Base-by-base conservation (phyloP, 1,140 invertebrate species). In the Drosophila takahashii region DNA sequence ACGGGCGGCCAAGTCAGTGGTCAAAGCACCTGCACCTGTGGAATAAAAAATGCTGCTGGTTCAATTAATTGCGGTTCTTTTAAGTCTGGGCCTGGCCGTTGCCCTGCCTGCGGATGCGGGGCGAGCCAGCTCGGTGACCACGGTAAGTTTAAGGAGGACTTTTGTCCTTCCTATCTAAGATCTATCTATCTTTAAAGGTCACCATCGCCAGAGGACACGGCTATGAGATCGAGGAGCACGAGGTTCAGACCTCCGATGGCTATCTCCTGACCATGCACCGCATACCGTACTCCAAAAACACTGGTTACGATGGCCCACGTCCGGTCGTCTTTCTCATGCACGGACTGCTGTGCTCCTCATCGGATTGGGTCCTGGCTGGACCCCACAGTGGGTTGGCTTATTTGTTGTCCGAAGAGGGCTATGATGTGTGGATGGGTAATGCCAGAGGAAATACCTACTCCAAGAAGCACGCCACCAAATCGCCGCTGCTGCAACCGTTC, bases 381-480 rank as follows among this genome's bases (percentile, higher is more conserved):
- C 94, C 95, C 0, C 92, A 93, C 16, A 94, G 94, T 77, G 94
- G 94, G 50, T 90, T 96, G 44, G 95, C 83, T 3, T 90, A 64
- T 8, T 45, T 85, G 47, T 64, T 95, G 8, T 94, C 93, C 4
- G 94, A 96, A 70, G 92, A 93, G 41, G 95, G 95, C 22, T 96
- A 94, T 60, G 96, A 97, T 69, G 95, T 96, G 8, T 97, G 95
- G 95, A 90, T 97, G 75, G 94, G 94, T n/a, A 97, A 97, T 89
- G 93, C 93, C 6, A 93, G 96, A 39, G 96, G 96, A 8, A 96
- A 95, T 81, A 93, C 93, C 6, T 96, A 96, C 78, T 95, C 95
- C 0, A 93, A 93, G 65, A 93, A 92, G 41, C 95, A 96, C 79
- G 91, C 90, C 15, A 93, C 76, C 64, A 93, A 94, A 47, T 92